Percentiles rank a stretch among this genome's conserved stretches.
phyloP scores from a whole-genome alignment of 2,113 vertebrate genomes.

The Scomber japonicus region DNA sequence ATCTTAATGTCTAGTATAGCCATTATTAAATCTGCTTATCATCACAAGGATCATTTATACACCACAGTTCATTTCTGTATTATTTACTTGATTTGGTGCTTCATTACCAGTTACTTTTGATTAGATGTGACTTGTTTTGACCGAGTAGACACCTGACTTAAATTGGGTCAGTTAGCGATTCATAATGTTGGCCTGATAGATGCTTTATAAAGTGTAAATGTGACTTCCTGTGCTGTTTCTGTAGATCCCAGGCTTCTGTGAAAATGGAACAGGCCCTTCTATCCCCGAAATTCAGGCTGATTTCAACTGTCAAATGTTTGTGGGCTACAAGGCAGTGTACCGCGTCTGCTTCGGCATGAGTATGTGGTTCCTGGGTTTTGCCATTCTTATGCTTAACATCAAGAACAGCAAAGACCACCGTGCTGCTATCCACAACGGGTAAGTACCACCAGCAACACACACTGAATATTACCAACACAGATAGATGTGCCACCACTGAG shows the following conservation, averaged over 20 bases:
- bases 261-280: slow-evolving; percentile 83
- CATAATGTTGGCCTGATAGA: background rate
- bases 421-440: slow-evolving; percentile 95
- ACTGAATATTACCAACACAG: background rate
- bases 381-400: slow-evolving; percentile 89
- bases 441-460: slow-evolving; percentile 21
- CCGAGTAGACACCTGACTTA: too few species aligned
- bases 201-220: background rate
- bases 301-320: slow-evolving; percentile 89
- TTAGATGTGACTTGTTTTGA: too few species aligned
- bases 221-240: slow-evolving; percentile 28
- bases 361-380: slow-evolving; percentile 89
- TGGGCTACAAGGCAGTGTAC: slow-evolving; percentile 95
- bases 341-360: slow-evolving; percentile 93
- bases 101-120: too few species aligned
- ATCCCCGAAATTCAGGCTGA: slow-evolving; percentile 72
- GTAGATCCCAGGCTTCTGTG: slow-evolving; percentile 95
- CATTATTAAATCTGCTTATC: too few species aligned
- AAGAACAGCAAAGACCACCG: slow-evolving; percentile 92
- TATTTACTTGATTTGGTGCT: too few species aligned
- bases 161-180: too few species aligned
- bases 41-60: too few species aligned
- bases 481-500: too few species aligned
- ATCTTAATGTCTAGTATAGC: too few species aligned
- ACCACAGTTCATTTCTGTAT: too few species aligned